Evolutionary conservation across 37 sponge, comb jelly and placozoan genomes (phyloP).

Genomic region (Chondrilla cf. caribensis): DNA sequence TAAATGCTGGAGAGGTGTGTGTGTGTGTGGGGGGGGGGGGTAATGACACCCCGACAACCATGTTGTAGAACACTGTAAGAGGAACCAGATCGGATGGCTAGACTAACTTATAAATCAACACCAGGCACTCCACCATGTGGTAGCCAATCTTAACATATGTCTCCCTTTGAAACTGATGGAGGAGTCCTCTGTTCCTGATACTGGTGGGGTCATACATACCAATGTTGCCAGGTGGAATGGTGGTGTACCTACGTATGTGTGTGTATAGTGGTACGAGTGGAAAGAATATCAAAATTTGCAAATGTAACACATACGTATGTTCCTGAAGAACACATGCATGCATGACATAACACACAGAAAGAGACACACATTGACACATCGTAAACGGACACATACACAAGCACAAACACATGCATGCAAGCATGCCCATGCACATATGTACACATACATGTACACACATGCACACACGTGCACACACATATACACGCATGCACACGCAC

Average conservation of each 20-base stretch:
- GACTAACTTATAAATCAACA: slow-evolving; percentile 72
- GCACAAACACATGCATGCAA: no score
- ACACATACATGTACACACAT: neutral
- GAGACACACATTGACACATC: no score
- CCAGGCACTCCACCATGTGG: slow-evolving; percentile 70
- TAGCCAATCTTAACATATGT: slow-evolving; percentile 78
- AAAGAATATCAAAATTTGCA: no score
- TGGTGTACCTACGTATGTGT: slow-evolving; percentile 50
- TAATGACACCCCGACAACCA: no score
- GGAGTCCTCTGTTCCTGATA: slow-evolving; percentile 77
- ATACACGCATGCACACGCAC: neutral
- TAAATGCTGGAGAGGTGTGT: no score
- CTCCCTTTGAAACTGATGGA: slow-evolving; percentile 70
- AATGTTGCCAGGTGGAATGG: slow-evolving; percentile 59
- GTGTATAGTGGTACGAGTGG: neutral
- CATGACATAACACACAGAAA: no score
- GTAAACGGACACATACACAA: no score
- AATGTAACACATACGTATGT: neutral
- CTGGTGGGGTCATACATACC: slow-evolving; percentile 92
- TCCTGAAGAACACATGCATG: no score
- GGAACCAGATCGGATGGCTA: no score
- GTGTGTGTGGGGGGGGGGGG: no score
- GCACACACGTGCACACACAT: neutral
- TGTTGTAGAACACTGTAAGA: no score
- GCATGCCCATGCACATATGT: no score